These are phyloP conservation scores for Dipodomys stephensi DNA, from an alignment of 2,113 vertebrate species.

Conservation along the genomic window DNA sequence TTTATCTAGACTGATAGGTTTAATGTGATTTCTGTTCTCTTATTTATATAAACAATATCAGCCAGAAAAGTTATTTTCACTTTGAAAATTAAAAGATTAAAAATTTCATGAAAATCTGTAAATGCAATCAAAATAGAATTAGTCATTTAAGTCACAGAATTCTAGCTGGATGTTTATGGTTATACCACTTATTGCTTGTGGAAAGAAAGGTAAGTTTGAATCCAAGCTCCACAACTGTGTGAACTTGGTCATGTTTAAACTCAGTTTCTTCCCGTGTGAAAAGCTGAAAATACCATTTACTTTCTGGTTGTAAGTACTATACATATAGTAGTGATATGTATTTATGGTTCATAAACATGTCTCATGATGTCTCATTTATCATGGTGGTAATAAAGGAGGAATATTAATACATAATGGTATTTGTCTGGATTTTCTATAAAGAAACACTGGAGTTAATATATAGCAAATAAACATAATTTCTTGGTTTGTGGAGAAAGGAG, in stretches of 20 bases:
- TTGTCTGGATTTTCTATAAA: constrained; percentile 20
- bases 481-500: neutral
- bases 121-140: neutral
- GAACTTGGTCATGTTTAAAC: neutral
- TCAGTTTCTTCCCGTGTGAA: neutral
- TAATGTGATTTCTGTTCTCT: neutral
- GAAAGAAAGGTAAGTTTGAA: neutral
- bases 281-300: neutral
- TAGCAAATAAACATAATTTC: neutral
- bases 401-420: neutral
- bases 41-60: constrained; percentile 12
- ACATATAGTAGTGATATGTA: neutral
- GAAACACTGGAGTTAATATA: neutral
- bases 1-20: neutral
- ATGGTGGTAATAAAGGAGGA: neutral
- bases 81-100: constrained; percentile 36
- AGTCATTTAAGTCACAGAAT: constrained; percentile 10
- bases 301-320: neutral
- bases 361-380: neutral
- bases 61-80: neutral
- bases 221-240: neutral
- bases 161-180: neutral
- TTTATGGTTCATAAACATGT: neutral
- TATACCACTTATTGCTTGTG: neutral
- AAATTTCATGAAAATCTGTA: neutral